Conservation (phyloP, 2,888 invertebrate species). For the Alloplasta piceator region DNA sequence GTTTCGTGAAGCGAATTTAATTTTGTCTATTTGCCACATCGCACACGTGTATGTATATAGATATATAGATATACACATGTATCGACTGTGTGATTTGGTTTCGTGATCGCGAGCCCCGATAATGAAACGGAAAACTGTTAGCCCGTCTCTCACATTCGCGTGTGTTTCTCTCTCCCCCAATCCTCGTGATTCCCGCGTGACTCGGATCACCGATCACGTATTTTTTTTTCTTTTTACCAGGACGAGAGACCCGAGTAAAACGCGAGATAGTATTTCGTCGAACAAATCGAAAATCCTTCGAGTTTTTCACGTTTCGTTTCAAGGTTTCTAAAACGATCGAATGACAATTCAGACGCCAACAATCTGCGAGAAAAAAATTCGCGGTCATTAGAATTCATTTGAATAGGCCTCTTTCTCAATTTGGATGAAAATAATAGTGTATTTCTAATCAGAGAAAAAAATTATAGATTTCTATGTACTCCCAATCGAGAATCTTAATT, state of each 20-base stretch:
- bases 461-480: too few species aligned
- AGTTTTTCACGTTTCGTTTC: slow-evolving; percentile 23
- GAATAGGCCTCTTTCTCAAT: too few species aligned
- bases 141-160: background rate
- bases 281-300: slow-evolving; percentile 24
- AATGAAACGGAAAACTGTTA: slow-evolving; percentile 55
- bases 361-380: too few species aligned
- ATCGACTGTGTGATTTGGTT: slow-evolving; percentile 1
- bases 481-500: too few species aligned
- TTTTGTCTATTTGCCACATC: slow-evolving; percentile 32
- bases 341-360: background rate
- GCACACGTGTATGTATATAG: too few species aligned
- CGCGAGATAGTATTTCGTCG: background rate
- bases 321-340: slow-evolving; percentile 49
- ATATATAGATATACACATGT: background rate
- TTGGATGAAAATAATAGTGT: too few species aligned
- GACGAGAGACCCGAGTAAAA: slow-evolving; percentile 15
- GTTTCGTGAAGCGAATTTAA: slow-evolving; percentile 58
- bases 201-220: slow-evolving; percentile 26
- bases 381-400: too few species aligned
- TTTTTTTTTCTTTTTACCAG: background rate
- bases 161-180: too few species aligned
- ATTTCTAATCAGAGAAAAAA: too few species aligned
- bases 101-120: slow-evolving; percentile 1
- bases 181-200: background rate